Evolutionary conservation across 92 coral and sea anemone species (phyloP).

Genomic region (Desmophyllum pertusum): DNA sequence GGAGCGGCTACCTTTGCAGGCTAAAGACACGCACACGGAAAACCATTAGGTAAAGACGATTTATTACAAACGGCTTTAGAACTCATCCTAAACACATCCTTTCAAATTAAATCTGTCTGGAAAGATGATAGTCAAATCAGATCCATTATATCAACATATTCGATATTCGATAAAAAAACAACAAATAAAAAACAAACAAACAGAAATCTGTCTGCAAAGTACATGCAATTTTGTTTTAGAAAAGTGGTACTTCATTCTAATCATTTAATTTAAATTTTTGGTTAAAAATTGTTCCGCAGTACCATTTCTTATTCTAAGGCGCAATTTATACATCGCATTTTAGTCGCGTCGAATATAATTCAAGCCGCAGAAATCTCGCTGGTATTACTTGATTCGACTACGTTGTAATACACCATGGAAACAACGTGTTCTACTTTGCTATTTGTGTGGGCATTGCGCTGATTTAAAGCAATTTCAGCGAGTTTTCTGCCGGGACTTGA

Average conservation of each 20-base stretch:
- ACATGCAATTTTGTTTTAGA: background rate
- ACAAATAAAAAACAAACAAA: too few species aligned
- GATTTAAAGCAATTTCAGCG: too few species aligned
- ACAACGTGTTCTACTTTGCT: too few species aligned
- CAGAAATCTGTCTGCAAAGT: background rate
- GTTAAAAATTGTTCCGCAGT: background rate
- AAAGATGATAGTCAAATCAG: background rate
- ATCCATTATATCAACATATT: background rate
- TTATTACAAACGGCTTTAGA: background rate
- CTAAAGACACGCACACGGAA: background rate
- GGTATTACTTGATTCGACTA: too few species aligned
- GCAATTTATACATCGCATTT: too few species aligned
- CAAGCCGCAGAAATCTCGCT: too few species aligned
- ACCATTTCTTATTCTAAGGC: background rate
- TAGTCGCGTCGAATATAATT: too few species aligned
- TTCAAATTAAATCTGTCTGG: background rate
- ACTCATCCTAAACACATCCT: background rate
- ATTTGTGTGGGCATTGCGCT: too few species aligned
- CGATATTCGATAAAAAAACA: too few species aligned
- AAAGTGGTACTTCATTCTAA: background rate
- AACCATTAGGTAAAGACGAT: background rate
- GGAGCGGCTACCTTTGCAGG: background rate
- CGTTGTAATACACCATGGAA: too few species aligned
- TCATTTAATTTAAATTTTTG: background rate
- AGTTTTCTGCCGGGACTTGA: too few species aligned